Conservation (phyloP, 2,888 invertebrate genomes). For the Erebia aethiops region DNA sequence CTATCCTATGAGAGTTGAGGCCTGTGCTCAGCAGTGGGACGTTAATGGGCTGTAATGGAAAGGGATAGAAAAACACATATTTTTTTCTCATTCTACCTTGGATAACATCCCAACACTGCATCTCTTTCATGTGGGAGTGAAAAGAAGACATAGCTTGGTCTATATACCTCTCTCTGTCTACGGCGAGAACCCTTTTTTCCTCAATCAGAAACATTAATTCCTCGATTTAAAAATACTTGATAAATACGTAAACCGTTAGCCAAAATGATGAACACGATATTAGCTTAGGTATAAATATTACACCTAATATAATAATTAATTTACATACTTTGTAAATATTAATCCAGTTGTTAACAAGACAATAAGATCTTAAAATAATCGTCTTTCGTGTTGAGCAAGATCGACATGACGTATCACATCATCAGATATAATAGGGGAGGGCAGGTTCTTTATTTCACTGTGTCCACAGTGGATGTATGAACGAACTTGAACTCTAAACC, state of each 20-base stretch:
- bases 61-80: too few relatives aligned
- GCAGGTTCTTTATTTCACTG: background rate
- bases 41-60: too few relatives aligned
- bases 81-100: too few relatives aligned
- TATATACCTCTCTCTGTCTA: too few relatives aligned
- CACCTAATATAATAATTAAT: slow-evolving; percentile 17
- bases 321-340: slow-evolving; percentile 31
- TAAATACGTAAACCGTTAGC: slow-evolving; percentile 32
- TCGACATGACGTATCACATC: slow-evolving; percentile 31
- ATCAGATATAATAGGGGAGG: background rate
- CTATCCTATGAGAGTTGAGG: too few relatives aligned
- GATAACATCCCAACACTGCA: too few relatives aligned
- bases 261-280: slow-evolving; percentile 32
- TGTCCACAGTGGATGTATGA: background rate
- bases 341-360: slow-evolving; percentile 30
- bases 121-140: too few relatives aligned
- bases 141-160: too few relatives aligned
- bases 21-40: too few relatives aligned
- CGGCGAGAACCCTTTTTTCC: too few relatives aligned
- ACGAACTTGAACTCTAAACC: background rate
- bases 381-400: slow-evolving; percentile 64
- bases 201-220: too few relatives aligned
- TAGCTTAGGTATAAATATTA: slow-evolving; percentile 31
- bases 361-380: slow-evolving; percentile 41
- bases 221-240: slow-evolving; percentile 10